Evolutionary conservation across 2,113 vertebrate genomes (phyloP), one percentile per base, ranked within the genome.

Genomic region (Tichodroma muraria): DNA sequence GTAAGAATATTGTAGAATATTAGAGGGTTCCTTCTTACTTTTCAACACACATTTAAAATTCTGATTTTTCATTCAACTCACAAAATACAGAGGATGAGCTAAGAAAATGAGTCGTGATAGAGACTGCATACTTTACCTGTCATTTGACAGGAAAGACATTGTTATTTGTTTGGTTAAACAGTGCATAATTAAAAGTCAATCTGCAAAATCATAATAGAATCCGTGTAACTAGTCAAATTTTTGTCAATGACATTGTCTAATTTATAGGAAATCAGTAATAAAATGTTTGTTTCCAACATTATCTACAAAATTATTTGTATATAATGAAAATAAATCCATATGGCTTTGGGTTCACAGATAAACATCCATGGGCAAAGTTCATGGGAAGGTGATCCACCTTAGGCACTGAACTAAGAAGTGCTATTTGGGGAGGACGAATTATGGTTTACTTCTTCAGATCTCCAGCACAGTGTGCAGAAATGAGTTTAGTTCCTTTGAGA

Each of bases 401-500:
- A 87, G 79, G 82, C 63, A 76, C 71, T 86, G 85, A 98, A 94
- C 93, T 82, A 42, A 69, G 89, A 94, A 97, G 93, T 84, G 64
- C 81, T 82, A 85, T 97, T 98, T 92, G 73, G 91, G 95, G 90
- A 97, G 97, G 90, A 98, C 86, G 97, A 98, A 97, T 98, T 97
- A 90, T 72, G 95, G 95, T 96, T 97, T 97, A 96, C 94, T 97
- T 97, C 97, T 94, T 86, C 84, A 86, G 80, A 94, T 97, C 97
- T 97, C 94, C 93, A 96, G 96, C 97, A 97, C 96, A 97, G 88
- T 85, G 89, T 97, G 94, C 93, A 97, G 97, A 98, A 98, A 98
- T 98, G 96, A 98, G 95, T 98, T 98, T 97, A 94, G 77, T 54
- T 98, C 98, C 98, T 97, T 81, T 70, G 98, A 98, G 98, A 98